A percentile compares a stretch with the other conserved stretches of the same genome.
Conservation (phyloP, 1,140 invertebrate genomes). For the Drosophila bocqueti region DNA sequence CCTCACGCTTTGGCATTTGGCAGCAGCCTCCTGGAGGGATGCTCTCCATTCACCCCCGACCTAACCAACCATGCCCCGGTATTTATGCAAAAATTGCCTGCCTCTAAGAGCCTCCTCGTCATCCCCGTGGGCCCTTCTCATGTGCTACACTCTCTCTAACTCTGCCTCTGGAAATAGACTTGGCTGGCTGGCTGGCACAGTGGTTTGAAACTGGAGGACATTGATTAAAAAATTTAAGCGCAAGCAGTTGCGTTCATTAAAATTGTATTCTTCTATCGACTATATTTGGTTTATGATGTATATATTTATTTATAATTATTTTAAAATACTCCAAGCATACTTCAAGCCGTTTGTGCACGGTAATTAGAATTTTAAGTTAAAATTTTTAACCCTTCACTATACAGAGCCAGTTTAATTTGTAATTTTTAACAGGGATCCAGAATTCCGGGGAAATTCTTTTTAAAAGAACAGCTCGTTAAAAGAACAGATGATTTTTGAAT, state of each 20-base stretch:
- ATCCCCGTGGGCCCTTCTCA: constrained; percentile 11
- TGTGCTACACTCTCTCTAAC: constrained; percentile 10
- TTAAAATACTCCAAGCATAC: background rate
- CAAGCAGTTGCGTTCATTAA: background rate
- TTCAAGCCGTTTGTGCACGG: no score
- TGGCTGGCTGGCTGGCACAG: constrained; percentile 32
- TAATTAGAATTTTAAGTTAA: background rate
- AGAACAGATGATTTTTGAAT: background rate
- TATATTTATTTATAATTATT: background rate
- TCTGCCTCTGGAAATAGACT: constrained; percentile 63
- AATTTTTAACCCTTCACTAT: no score
- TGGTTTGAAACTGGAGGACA: background rate
- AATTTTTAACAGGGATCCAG: background rate
- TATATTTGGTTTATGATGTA: background rate
- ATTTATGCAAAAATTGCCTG: constrained; percentile 73
- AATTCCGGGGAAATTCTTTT: background rate
- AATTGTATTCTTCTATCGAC: background rate
- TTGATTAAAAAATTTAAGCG: background rate
- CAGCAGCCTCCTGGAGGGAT: constrained; percentile 38
- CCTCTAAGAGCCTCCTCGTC: constrained; percentile 5
- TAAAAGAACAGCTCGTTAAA: background rate
- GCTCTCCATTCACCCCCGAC: constrained; percentile 24
- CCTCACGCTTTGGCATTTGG: constrained; percentile 29
- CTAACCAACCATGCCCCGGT: constrained; percentile 56
- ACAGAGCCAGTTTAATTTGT: no score